phyloP scores from a whole-genome alignment of 2,888 invertebrate species.

The Plagiodera versicolora region DNA sequence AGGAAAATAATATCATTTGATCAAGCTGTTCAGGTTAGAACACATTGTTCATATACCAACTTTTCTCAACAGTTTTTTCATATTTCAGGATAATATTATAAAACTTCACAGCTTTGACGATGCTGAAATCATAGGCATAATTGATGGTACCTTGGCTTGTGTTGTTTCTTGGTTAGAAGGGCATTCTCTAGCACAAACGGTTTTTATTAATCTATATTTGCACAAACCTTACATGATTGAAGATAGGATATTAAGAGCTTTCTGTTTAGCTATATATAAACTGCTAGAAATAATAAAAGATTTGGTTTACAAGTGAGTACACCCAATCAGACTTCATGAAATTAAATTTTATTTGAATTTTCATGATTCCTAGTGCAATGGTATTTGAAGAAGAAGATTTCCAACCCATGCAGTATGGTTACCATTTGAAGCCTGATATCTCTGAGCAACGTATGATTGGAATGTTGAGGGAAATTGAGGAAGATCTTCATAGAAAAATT shows the following conservation, averaged over 20 bases:
- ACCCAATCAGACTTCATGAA: not conserved
- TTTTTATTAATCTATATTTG: constrained; percentile 93
- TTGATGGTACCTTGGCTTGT: constrained; percentile 92
- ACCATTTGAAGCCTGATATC: constrained; percentile 79
- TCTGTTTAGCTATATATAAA: constrained; percentile 86
- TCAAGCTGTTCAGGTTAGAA: constrained; percentile 75
- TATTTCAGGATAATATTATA: constrained; percentile 69
- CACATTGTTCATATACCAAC: not conserved
- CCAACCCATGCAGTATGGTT: constrained; percentile 89
- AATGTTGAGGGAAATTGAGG: constrained; percentile 88
- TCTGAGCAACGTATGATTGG: constrained; percentile 79
- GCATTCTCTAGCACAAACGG: constrained; percentile 93
- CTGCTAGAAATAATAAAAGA: constrained; percentile 87
- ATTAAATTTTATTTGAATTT: not conserved
- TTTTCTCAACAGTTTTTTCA: not conserved
- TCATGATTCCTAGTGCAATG: constrained; percentile 63
- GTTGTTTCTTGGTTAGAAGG: constrained; percentile 98
- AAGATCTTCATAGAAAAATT: constrained; percentile 77
- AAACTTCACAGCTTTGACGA: constrained; percentile 76
- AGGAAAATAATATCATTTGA: constrained; percentile 85
- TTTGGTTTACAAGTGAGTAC: constrained; percentile 77
- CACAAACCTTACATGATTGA: constrained; percentile 86
- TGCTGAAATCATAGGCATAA: constrained; percentile 85
- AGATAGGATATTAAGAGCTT: constrained; percentile 81
- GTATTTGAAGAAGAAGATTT: constrained; percentile 97